Conservation (phyloP, 2,888 invertebrate species). For the Caenorhabditis wallacei region DNA sequence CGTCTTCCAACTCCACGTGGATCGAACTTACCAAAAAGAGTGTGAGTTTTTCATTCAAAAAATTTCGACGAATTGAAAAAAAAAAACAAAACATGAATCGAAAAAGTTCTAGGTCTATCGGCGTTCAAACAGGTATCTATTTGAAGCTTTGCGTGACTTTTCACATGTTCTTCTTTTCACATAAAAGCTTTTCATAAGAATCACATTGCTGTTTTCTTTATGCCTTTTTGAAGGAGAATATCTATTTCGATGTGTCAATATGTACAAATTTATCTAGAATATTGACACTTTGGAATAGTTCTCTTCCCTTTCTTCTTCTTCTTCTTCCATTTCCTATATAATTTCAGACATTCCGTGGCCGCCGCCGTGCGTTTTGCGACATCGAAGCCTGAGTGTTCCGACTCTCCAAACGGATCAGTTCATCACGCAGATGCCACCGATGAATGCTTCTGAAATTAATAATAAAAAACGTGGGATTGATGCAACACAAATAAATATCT, state of each 20-base stretch:
- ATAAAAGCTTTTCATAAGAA: not conserved
- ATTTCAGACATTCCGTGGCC: constrained; percentile 69
- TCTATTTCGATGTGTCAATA: too few relatives aligned
- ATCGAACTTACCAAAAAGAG: constrained; percentile 55
- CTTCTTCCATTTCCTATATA: not conserved
- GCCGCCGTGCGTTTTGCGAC: constrained; percentile 64
- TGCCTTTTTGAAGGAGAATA: not conserved
- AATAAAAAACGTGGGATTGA: constrained; percentile 8
- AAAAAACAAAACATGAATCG: not conserved
- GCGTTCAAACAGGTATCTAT: constrained; percentile 60
- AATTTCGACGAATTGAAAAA: not conserved
- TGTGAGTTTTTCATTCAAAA: constrained; percentile 45
- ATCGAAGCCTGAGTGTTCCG: constrained; percentile 64
- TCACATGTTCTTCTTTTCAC: constrained; percentile 4
- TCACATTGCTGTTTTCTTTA: constrained; percentile 7
- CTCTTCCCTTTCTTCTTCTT: not conserved
- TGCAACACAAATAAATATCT: too few relatives aligned
- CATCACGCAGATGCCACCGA: constrained; percentile 15
- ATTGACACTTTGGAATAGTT: too few relatives aligned
- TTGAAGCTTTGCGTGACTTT: constrained; percentile 5
- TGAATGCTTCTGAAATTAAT: constrained; percentile 56
- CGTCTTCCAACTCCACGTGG: constrained; percentile 63
- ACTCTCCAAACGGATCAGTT: constrained; percentile 5
- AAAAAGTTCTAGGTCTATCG: constrained; percentile 50
- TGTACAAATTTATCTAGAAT: too few relatives aligned